Conservation (phyloP, 1,140 invertebrate species). For the Probaryconus sp. region DNA sequence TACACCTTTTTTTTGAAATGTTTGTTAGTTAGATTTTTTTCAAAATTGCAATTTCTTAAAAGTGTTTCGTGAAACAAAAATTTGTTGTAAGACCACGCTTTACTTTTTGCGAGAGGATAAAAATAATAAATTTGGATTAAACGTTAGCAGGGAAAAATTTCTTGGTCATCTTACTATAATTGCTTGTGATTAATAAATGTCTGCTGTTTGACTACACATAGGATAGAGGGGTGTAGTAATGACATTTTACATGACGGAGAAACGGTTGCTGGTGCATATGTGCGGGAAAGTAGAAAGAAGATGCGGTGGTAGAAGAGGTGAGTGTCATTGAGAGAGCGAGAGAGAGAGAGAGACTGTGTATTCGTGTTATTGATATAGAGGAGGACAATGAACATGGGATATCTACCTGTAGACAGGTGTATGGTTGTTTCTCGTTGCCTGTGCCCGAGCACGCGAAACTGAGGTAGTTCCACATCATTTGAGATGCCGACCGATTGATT, state of each 20-base stretch:
- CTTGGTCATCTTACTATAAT: too few relatives aligned
- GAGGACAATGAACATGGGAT: constrained; percentile 73
- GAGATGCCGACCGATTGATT: constrained; percentile 93
- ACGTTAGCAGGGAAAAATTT: too few relatives aligned
- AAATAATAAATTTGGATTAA: constrained; percentile 6
- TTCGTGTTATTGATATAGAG: constrained; percentile 69
- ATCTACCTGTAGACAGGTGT: constrained; percentile 95
- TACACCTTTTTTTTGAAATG: too few relatives aligned
- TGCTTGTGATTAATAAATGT: neutral
- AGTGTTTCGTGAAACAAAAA: too few relatives aligned
- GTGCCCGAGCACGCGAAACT: constrained; percentile 96
- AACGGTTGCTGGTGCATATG: constrained; percentile 59
- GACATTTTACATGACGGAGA: constrained; percentile 53
- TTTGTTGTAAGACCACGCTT: too few relatives aligned
- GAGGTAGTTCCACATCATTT: constrained; percentile 93
- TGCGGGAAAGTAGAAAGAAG: constrained; percentile 56
- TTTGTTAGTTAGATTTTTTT: too few relatives aligned
- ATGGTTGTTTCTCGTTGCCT: constrained; percentile 94
- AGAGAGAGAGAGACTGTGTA: constrained; percentile 34
- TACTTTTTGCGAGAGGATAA: neutral
- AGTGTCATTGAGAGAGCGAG: constrained; percentile 41
- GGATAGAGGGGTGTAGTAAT: neutral
- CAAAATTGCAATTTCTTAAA: too few relatives aligned
- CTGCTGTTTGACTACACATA: constrained; percentile 1
- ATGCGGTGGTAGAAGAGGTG: constrained; percentile 32